Conservation (phyloP, 2,888 invertebrate genomes). For the Drosophila percnosoma region DNA sequence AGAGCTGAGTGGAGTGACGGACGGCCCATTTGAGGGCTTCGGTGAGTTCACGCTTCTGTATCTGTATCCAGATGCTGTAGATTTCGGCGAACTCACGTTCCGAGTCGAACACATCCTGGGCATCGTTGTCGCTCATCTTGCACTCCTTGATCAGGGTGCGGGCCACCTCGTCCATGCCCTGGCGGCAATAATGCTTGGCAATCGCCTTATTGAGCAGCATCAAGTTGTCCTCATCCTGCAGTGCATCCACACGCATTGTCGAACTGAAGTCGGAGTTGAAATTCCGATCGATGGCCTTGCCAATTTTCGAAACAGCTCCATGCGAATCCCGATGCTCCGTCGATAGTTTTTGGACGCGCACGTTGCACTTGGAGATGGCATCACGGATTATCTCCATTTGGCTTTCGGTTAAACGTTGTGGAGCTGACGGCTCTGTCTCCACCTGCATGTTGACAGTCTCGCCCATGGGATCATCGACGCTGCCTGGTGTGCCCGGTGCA, state of each 20-base stretch:
- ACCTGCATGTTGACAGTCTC: constrained; percentile 80
- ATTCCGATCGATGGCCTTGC: constrained; percentile 98
- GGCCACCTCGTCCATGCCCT: constrained; percentile 97
- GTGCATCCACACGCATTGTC: constrained; percentile 92
- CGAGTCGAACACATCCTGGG: constrained; percentile 85
- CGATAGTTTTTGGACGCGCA: constrained; percentile 92
- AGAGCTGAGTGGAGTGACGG: constrained; percentile 90
- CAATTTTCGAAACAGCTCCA: constrained; percentile 93
- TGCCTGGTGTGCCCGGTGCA: constrained; percentile 45
- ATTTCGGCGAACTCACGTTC: constrained; percentile 91
- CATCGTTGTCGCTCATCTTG: constrained; percentile 81
- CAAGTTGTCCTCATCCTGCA: constrained; percentile 87
- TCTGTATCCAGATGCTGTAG: constrained; percentile 94
- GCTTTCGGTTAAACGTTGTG: constrained; percentile 88
- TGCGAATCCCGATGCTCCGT: constrained; percentile 94
- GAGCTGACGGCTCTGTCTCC: constrained; percentile 85
- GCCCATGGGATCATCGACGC: constrained; percentile 76
- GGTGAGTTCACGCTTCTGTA: constrained; percentile 92
- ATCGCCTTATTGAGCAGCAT: constrained; percentile 94
- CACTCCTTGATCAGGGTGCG: constrained; percentile 88
- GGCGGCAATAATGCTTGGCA: constrained; percentile 97
- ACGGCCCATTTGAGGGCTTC: constrained; percentile 96
- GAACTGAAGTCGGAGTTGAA: constrained; percentile 96
- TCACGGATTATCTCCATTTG: constrained; percentile 91
- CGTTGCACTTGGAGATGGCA: constrained; percentile 91